phyloP scores from a whole-genome alignment of 2,888 invertebrate species.

The Anaspis maculata region DNA sequence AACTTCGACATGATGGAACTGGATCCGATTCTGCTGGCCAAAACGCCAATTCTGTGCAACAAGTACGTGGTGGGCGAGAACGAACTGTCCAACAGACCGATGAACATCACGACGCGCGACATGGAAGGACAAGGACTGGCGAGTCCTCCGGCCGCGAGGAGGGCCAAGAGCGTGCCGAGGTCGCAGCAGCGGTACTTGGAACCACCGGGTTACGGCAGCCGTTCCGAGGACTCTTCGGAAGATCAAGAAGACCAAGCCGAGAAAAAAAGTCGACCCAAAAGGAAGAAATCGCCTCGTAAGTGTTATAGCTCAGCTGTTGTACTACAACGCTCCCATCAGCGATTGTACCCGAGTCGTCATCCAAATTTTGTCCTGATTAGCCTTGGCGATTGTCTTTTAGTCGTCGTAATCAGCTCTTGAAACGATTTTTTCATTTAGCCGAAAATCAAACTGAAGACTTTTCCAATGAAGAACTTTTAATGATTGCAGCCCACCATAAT shows the following conservation, averaged over 20 bases:
- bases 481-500: constrained; percentile 33
- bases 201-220: constrained; percentile 21
- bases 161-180: constrained; percentile 29
- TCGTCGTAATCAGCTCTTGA: too few relatives aligned
- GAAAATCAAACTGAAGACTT: background rate
- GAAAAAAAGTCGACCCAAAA: constrained; percentile 1
- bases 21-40: constrained; percentile 39
- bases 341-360: too few relatives aligned
- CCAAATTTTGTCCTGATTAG: too few relatives aligned
- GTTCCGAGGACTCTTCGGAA: constrained; percentile 15
- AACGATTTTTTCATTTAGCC: background rate
- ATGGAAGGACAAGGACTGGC: constrained; percentile 13
- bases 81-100: constrained; percentile 34
- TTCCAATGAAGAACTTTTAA: background rate
- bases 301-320: background rate
- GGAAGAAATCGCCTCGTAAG: constrained; percentile 10
- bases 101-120: constrained; percentile 23
- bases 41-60: constrained; percentile 60
- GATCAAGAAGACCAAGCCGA: background rate
- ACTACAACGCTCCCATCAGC: too few relatives aligned
- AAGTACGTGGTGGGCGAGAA: constrained; percentile 56
- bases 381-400: too few relatives aligned
- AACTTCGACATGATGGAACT: constrained; percentile 37
- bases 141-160: constrained; percentile 12
- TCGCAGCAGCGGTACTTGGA: constrained; percentile 26